Evolutionary conservation across 2,797 vertebrate species (phyloP).

Genomic region (Pseudochirops corinnae): DNA sequence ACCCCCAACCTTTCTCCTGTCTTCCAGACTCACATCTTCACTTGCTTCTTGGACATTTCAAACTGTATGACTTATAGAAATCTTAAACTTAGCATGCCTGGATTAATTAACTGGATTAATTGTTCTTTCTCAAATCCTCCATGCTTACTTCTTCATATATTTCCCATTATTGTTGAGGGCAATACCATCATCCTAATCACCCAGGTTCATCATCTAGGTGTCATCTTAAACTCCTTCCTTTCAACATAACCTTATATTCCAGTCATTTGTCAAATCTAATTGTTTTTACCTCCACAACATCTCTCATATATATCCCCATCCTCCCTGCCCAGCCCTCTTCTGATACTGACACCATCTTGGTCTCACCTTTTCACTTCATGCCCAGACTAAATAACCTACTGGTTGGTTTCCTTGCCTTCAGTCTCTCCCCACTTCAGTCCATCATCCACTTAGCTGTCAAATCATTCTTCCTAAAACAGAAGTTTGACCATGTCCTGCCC

Average conservation of each 20-base stretch:
- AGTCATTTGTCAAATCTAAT: no score
- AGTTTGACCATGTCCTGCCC: neutral
- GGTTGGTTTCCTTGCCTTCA: neutral
- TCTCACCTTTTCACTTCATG: neutral
- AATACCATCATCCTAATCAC: neutral
- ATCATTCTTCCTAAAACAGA: neutral
- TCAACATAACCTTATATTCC: no score
- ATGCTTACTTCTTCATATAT: neutral
- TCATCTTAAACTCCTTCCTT: no score
- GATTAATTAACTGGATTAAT: neutral
- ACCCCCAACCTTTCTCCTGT: neutral
- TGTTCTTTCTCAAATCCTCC: no score
- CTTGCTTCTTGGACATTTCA: neutral
- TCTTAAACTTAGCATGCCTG: neutral
- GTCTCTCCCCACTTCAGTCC: neutral
- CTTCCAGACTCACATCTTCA: neutral
- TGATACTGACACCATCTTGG: no score
- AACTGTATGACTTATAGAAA: neutral
- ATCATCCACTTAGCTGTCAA: neutral
- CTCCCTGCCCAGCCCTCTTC: neutral
- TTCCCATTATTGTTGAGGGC: neutral
- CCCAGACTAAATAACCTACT: neutral
- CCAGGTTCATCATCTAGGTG: neutral
- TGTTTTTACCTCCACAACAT: no score
- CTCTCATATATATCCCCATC: neutral